A percentile compares a stretch with the other conserved stretches of the same genome.
phyloP scores from a whole-genome alignment of 2,888 invertebrate genomes.

The Sceliomorpha sp. region DNA sequence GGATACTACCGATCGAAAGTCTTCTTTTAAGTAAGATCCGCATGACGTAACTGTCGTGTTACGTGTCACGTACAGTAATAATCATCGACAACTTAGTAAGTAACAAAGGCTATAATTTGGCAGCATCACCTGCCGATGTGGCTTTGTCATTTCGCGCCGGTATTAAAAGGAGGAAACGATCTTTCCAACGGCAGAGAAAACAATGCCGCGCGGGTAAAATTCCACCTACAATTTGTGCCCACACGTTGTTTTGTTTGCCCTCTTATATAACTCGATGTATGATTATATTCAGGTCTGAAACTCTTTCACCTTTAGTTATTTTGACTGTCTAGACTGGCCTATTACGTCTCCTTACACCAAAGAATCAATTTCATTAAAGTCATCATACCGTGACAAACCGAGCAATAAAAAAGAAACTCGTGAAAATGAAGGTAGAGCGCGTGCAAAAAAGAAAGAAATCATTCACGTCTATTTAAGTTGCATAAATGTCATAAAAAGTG shows the following conservation, averaged over 20 bases:
- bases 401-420: too few relatives aligned
- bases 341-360: constrained; percentile 41
- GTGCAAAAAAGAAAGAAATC: too few relatives aligned
- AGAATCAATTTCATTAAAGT: not conserved
- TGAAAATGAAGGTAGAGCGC: too few relatives aligned
- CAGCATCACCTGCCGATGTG: constrained; percentile 54
- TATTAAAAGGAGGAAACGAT: constrained; percentile 55
- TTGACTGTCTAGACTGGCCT: constrained; percentile 43
- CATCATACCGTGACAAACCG: too few relatives aligned
- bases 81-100: constrained; percentile 30
- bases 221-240: constrained; percentile 58
- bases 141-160: constrained; percentile 55
- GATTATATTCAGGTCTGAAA: constrained; percentile 22
- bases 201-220: constrained; percentile 45
- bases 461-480: too few relatives aligned
- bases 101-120: constrained; percentile 42
- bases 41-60: constrained; percentile 33
- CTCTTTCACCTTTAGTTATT: constrained; percentile 24
- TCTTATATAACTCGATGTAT: constrained; percentile 45
- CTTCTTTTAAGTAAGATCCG: not conserved
- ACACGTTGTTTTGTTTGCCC: constrained; percentile 39
- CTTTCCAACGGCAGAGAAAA: constrained; percentile 39
- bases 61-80: constrained; percentile 16
- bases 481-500: too few relatives aligned
- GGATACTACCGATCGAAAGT: too few relatives aligned